A percentile compares a stretch with the other conserved stretches of the same genome.
Evolutionary conservation across 2,797 vertebrate species (phyloP).

Genomic region (Tympanoctomys barrerae): DNA sequence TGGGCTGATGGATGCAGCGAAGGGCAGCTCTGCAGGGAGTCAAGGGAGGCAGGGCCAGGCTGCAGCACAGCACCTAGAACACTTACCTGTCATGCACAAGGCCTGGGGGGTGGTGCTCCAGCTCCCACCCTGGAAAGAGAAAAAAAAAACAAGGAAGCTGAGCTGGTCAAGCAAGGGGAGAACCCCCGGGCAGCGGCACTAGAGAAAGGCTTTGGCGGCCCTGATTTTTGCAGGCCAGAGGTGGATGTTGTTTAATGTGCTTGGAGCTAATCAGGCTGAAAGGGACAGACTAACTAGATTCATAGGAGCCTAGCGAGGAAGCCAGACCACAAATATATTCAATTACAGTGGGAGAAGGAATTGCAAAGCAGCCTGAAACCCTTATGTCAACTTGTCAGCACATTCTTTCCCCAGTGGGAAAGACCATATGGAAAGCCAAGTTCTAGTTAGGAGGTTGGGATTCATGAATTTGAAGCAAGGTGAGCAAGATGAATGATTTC

Average conservation of each 20-base stretch:
- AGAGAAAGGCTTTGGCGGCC: not conserved
- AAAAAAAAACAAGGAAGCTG: not conserved
- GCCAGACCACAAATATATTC: slow-evolving; percentile 70
- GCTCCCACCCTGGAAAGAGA: not conserved
- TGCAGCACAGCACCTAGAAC: not conserved
- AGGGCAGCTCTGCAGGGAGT: not conserved
- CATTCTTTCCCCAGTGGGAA: slow-evolving; percentile 39
- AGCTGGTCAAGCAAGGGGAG: not conserved
- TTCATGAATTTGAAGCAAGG: slow-evolving; percentile 32
- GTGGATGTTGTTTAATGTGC: not conserved
- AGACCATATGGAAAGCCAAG: not conserved
- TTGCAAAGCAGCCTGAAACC: slow-evolving; percentile 41
- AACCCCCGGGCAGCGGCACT: accelerated
- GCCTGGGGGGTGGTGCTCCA: not conserved
- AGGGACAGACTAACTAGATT: not conserved
- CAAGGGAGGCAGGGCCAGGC: not conserved
- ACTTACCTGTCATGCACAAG: not conserved
- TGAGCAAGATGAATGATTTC: slow-evolving; percentile 22
- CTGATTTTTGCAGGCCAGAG: not conserved
- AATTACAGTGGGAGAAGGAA: slow-evolving; percentile 55
- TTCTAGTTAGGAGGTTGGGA: slow-evolving; percentile 24
- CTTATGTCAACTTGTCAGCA: slow-evolving; percentile 65
- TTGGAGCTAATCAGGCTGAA: slow-evolving; percentile 12
- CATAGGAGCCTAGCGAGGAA: slow-evolving; percentile 54
- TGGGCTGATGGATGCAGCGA: not conserved